phyloP scores from a whole-genome alignment of 2,888 invertebrate genomes.

The Scrobipalpa atriplicella region DNA sequence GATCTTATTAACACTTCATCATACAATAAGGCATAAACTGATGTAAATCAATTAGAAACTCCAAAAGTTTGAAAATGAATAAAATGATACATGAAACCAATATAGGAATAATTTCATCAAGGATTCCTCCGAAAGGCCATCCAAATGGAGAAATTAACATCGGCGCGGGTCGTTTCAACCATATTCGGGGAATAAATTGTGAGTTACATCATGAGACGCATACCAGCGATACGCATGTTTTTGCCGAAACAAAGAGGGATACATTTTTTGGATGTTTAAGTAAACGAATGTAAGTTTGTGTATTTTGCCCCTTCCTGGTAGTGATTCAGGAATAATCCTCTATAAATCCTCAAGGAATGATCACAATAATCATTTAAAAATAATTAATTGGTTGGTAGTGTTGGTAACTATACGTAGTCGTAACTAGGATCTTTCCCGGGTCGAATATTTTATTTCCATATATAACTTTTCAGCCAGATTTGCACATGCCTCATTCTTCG shows the following conservation, averaged over 20 bases:
- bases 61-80: neutral
- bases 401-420: too few species aligned
- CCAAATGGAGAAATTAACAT: conserved; percentile 20
- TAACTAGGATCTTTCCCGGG: too few species aligned
- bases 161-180: neutral
- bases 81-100: neutral
- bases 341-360: too few species aligned
- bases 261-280: too few species aligned
- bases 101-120: conserved; percentile 9
- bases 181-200: conserved; percentile 13
- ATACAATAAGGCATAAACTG: neutral
- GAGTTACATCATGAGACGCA: conserved; percentile 11
- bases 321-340: too few species aligned
- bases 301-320: too few species aligned
- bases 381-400: too few species aligned
- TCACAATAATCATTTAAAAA: too few species aligned
- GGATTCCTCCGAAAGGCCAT: neutral
- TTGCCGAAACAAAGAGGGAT: neutral
- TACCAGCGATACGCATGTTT: neutral
- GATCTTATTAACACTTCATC: neutral
- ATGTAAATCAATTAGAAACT: conserved; percentile 11
- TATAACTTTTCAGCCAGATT: too few species aligned
- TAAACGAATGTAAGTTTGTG: too few species aligned
- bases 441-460: too few species aligned
- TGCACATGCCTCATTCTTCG: too few species aligned